Conservation (phyloP, 2,113 vertebrate genomes). For the Actenoides lindsayi region DNA sequence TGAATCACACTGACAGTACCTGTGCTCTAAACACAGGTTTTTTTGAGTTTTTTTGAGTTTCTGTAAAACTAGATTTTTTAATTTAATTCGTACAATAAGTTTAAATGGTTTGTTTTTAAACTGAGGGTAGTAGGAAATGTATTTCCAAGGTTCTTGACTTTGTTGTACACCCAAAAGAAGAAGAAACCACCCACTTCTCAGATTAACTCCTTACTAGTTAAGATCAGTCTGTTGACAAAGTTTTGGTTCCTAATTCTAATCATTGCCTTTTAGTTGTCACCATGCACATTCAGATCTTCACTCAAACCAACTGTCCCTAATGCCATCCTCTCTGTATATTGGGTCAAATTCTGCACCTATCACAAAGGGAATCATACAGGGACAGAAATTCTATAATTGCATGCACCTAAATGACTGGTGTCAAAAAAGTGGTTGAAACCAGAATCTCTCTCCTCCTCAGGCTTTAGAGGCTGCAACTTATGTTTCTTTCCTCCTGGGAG, state of each 20-base stretch:
- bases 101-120: not conserved
- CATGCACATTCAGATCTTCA: not conserved
- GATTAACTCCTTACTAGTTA: not conserved
- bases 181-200: not conserved
- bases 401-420: not conserved
- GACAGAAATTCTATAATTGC: not conserved
- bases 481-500: not conserved
- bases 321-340: not conserved
- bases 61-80: not conserved
- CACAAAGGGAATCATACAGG: not conserved
- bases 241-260: not conserved
- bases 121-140: not conserved
- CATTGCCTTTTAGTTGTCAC: not conserved
- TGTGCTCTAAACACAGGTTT: not conserved
- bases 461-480: not conserved
- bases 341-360: not conserved
- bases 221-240: not conserved
- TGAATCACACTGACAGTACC: not conserved
- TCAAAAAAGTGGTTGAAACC: slow-evolving; percentile 18
- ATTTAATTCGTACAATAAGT: not conserved
- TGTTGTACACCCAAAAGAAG: not conserved
- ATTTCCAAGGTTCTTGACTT: slow-evolving; percentile 8
- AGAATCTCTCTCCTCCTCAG: not conserved
- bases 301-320: not conserved
- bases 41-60: not conserved